phyloP scores from a whole-genome alignment of 1,140 invertebrate genomes.

The Cephus cinctus region DNA sequence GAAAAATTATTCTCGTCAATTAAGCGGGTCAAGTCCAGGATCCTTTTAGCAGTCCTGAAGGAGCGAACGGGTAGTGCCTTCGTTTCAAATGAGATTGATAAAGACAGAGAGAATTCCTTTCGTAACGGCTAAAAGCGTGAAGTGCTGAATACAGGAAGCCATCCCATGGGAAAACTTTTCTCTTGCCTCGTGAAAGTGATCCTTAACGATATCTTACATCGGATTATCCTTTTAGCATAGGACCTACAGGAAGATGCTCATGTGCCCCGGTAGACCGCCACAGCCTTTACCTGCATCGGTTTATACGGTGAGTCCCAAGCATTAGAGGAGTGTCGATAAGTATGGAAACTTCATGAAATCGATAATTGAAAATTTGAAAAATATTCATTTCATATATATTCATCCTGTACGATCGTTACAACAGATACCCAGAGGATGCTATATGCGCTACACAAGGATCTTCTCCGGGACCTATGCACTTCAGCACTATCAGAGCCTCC shows the following conservation, averaged over 20 bases:
- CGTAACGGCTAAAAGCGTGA: conserved; percentile 7
- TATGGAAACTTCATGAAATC: too few relatives aligned
- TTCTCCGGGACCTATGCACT: conserved; percentile 44
- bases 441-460: conserved; percentile 47
- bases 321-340: too few relatives aligned
- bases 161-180: neutral
- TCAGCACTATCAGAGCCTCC: conserved; percentile 31
- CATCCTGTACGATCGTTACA: too few relatives aligned
- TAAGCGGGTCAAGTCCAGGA: too few relatives aligned
- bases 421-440: conserved; percentile 49
- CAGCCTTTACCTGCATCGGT: conserved; percentile 36
- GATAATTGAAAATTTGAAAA: conserved; percentile 6
- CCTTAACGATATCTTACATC: too few relatives aligned
- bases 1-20: too few relatives aligned
- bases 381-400: too few relatives aligned
- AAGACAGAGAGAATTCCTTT: neutral
- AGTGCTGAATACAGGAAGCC: neutral
- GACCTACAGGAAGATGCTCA: conserved; percentile 43
- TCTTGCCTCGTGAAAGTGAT: too few relatives aligned
- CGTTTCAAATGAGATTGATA: neutral
- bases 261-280: conserved; percentile 46
- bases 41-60: neutral
- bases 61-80: neutral
- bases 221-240: conserved; percentile 29
- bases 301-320: conserved; percentile 37